phyloP scores from a whole-genome alignment of 2,113 vertebrate species.

The Terrapene triunguis region DNA sequence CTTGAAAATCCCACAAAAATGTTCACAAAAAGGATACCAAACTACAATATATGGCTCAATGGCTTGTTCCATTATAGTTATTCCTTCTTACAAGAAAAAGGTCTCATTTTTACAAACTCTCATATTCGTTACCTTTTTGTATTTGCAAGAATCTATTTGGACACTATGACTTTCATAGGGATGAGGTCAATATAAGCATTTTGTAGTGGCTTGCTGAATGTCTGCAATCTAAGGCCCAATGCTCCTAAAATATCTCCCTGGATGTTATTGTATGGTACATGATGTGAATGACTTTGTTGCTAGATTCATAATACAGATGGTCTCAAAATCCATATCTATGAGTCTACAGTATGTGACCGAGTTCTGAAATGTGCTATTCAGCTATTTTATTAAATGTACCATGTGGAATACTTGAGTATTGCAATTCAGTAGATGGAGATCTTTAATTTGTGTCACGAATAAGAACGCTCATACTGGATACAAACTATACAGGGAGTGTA shows the following conservation, averaged over 20 bases:
- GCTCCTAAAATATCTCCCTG: constrained; percentile 63
- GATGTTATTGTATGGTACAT: constrained; percentile 63
- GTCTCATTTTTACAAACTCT: background rate
- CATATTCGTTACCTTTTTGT: background rate
- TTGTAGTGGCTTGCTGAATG: constrained; percentile 56
- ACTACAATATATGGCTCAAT: background rate
- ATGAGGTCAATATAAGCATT: constrained; percentile 68
- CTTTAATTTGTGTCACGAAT: constrained; percentile 27
- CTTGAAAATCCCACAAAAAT: background rate
- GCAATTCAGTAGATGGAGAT: constrained; percentile 42
- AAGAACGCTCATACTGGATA: background rate
- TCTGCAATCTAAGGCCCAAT: constrained; percentile 64
- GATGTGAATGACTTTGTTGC: constrained; percentile 65
- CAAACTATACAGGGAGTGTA: background rate
- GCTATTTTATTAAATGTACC: constrained; percentile 48
- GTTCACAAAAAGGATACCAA: background rate
- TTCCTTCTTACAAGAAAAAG: background rate
- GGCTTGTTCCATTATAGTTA: background rate
- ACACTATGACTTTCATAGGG: background rate
- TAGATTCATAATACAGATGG: constrained; percentile 58
- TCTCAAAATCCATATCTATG: constrained; percentile 37
- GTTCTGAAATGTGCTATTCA: constrained; percentile 37
- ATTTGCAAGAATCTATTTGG: background rate
- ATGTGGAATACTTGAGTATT: constrained; percentile 11
- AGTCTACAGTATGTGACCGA: constrained; percentile 44